Evolutionary conservation across 1,140 invertebrate species (phyloP).

Genomic region (Drosophila repleta): DNA sequence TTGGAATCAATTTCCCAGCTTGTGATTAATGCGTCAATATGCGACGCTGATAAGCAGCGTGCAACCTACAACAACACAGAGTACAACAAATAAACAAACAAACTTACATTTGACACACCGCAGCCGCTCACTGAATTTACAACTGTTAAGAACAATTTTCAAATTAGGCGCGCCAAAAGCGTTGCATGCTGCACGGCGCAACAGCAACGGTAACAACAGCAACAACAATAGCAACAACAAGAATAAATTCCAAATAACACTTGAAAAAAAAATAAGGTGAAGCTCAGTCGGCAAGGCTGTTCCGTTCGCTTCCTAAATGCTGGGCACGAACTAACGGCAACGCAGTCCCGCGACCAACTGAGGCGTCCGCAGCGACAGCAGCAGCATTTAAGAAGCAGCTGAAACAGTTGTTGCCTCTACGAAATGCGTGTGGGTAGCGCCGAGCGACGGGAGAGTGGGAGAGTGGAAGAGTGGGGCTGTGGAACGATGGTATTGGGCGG

Average conservation of each 20-base stretch:
- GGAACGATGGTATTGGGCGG: not conserved
- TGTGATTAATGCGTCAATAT: slow-evolving; percentile 34
- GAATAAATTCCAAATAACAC: slow-evolving; percentile 6
- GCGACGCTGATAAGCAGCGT: slow-evolving; percentile 22
- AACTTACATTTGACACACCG: slow-evolving; percentile 40
- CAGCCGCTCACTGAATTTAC: slow-evolving; percentile 7
- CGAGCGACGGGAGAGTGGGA: not conserved
- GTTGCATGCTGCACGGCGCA: slow-evolving; percentile 45
- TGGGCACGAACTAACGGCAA: slow-evolving; percentile 57
- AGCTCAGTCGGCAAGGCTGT: slow-evolving; percentile 2
- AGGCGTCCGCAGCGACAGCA: slow-evolving; percentile 50
- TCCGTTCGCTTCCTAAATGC: slow-evolving; percentile 31
- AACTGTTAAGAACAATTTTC: slow-evolving; percentile 27
- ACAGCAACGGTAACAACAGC: slow-evolving; percentile 16
- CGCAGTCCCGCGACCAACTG: slow-evolving; percentile 80
- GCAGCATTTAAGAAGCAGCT: slow-evolving; percentile 68
- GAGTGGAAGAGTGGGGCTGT: not conserved
- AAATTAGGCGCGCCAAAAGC: slow-evolving; percentile 39
- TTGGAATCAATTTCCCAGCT: slow-evolving; percentile 68
- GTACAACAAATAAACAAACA: not conserved
- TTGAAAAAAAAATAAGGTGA: slow-evolving; percentile 20
- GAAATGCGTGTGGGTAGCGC: slow-evolving; percentile 32
- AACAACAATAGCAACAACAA: slow-evolving; percentile 5
- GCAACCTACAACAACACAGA: slow-evolving; percentile 7
- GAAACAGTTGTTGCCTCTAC: slow-evolving; percentile 32